Evolutionary conservation across 2,797 vertebrate species (phyloP), one percentile per base, ranked within the genome.

Genomic region (Hydrocynus forskahlii): DNA sequence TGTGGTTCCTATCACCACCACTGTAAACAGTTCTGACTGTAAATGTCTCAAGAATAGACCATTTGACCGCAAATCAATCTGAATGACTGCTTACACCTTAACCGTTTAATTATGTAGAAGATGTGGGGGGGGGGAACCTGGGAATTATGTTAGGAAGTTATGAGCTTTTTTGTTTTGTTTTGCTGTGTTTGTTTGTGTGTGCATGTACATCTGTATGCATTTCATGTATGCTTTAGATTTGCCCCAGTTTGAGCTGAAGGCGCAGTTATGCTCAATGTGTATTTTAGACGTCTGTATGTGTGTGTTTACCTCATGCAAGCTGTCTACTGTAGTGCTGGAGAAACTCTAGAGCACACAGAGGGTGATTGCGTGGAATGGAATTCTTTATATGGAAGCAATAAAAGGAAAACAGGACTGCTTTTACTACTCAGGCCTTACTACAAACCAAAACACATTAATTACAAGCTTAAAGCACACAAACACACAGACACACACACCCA

Each of bases 381-480:
- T 23, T 4, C 68, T 81, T 79, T 76, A 75, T 81, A 79, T 78
- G 38, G 74, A 79, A 6, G 12, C 67, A 62, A 80, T 79, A 72
- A 85, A 85, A 75, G 6, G 5, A 71, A 57, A 38, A 70, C 25
- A 60, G 17, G 50, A 25, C 75, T 43, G 21, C 60, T 73, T 0
- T 10, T 8, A n/a, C 43, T 21, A 43, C 43, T 71, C 21, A 70
- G 59, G 43, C 64, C 59, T 40, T 50, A 43, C 81, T 75, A 62
- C 68, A 80, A 75, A 74, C 70, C 45, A 52, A 84, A 79, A 76
- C 70, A 82, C 55, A 45, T 23, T 57, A 40, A 71, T 71, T 76
- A 48, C 45, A 12, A 59, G 79, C 57, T 83, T 52, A 13, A 14
- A 52, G 13, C 12, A 45, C 7, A 45, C 7, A 45, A 45, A 10